phyloP scores from a whole-genome alignment of 2,888 invertebrate genomes.

The Sphaerophoria taeniata region DNA sequence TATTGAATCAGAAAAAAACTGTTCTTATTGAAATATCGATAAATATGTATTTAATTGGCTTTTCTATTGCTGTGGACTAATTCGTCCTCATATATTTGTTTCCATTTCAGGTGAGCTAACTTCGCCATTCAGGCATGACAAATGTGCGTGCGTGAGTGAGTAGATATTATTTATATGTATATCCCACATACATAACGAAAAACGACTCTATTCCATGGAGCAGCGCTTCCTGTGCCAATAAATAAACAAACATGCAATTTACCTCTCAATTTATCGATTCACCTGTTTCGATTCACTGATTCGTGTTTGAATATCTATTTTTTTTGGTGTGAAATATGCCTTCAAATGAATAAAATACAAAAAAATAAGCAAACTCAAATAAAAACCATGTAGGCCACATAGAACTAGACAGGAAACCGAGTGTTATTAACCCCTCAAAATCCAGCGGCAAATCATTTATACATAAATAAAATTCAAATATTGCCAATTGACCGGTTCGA shows the following conservation, averaged over 20 bases:
- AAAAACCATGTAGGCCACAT: neutral
- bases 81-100: constrained; percentile 25
- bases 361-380: neutral
- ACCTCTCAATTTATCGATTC: constrained; percentile 57
- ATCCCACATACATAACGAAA: neutral
- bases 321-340: constrained; percentile 19
- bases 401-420: constrained; percentile 7
- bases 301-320: constrained; percentile 52
- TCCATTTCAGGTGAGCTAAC: constrained; percentile 56
- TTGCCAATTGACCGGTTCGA: constrained; percentile 68
- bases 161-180: too few species aligned
- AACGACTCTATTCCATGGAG: constrained; percentile 37
- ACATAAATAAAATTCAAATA: constrained; percentile 18
- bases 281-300: constrained; percentile 43
- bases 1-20: too few species aligned
- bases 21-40: neutral
- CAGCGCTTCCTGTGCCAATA: constrained; percentile 37
- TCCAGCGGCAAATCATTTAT: constrained; percentile 24
- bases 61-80: constrained; percentile 22
- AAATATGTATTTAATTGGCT: constrained; percentile 15
- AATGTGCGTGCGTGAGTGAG: constrained; percentile 47
- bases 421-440: constrained; percentile 9
- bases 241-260: constrained; percentile 58
- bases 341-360: neutral
- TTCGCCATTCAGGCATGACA: constrained; percentile 33